phyloP scores from a whole-genome alignment of 2,113 vertebrate species.

The Struthio camelus region DNA sequence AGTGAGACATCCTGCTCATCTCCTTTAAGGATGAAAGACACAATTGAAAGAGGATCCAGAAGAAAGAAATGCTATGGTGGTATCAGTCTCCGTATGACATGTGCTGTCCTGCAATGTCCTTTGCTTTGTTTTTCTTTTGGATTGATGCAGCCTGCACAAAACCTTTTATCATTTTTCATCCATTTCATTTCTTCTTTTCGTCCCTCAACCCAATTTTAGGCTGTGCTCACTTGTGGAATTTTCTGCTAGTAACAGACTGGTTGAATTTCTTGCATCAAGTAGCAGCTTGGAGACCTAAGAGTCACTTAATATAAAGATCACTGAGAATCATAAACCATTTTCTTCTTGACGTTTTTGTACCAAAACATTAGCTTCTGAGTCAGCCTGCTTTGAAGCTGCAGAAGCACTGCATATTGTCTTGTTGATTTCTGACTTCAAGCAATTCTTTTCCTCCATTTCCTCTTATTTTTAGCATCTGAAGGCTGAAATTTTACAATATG shows the following conservation, averaged over 20 bases:
- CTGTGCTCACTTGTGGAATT: not conserved
- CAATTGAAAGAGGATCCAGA: not conserved
- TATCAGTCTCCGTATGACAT: not conserved
- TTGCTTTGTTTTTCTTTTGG: not conserved
- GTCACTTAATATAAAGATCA: slow-evolving; percentile 44
- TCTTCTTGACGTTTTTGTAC: slow-evolving; percentile 53
- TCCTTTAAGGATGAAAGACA: not conserved
- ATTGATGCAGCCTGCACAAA: not conserved
- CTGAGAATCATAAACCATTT: slow-evolving; percentile 29
- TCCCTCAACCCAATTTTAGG: not conserved
- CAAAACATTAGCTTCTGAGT: slow-evolving; percentile 59
- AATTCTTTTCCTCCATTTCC: slow-evolving; percentile 14
- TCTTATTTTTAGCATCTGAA: slow-evolving; percentile 49
- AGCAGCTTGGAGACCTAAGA: not conserved
- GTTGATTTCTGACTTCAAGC: slow-evolving; percentile 37
- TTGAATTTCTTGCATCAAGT: not conserved
- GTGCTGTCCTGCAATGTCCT: not conserved
- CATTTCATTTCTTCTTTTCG: not conserved
- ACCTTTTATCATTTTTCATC: not conserved
- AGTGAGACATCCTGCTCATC: not conserved
- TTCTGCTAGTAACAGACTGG: not conserved
- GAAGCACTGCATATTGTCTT: slow-evolving; percentile 24
- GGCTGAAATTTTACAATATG: slow-evolving; percentile 38
- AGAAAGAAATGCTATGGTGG: not conserved
- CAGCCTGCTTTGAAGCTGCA: slow-evolving; percentile 43